These are phyloP conservation scores for Zophobas morio DNA, from an alignment of 1,140 invertebrate species.

Conservation along the genomic window DNA sequence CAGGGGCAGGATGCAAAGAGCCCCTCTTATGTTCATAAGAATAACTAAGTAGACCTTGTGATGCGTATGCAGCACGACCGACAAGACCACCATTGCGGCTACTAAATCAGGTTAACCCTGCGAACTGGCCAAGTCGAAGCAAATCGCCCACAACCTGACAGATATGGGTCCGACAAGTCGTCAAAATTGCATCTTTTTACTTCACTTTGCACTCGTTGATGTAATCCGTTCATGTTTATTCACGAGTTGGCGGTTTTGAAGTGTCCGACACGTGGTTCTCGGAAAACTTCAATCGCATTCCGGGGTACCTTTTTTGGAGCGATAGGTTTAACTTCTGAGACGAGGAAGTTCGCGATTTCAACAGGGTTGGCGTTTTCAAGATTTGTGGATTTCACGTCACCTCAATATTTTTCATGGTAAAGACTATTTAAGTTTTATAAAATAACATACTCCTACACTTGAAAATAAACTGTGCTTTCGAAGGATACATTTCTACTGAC, in stretches of 20 bases:
- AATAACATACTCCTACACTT: no score
- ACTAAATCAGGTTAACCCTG: constrained; percentile 50
- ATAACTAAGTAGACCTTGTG: constrained; percentile 1
- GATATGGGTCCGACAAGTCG: constrained; percentile 45
- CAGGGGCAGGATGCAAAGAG: constrained; percentile 6
- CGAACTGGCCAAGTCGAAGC: constrained; percentile 34
- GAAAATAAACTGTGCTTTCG: no score
- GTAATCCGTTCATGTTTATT: constrained; percentile 33
- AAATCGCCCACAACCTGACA: constrained; percentile 49
- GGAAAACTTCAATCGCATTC: neutral
- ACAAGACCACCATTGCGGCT: constrained; percentile 49
- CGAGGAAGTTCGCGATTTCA: no score
- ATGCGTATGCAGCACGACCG: constrained; percentile 19
- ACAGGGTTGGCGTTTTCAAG: no score
- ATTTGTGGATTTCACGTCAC: no score
- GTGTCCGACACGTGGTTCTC: constrained; percentile 18
- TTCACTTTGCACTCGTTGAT: constrained; percentile 16
- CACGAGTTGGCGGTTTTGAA: constrained; percentile 20
- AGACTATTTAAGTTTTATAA: no score
- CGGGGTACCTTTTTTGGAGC: no score
- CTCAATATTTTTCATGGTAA: no score
- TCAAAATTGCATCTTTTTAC: constrained; percentile 36
- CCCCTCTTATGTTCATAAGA: constrained; percentile 4
- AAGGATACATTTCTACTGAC: no score
- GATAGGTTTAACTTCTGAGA: no score